A percentile compares a stretch with the other conserved stretches of the same genome.
These are phyloP conservation scores for Calyptomena viridis DNA, from an alignment of 2,113 vertebrate genomes.

Conservation along the genomic window DNA sequence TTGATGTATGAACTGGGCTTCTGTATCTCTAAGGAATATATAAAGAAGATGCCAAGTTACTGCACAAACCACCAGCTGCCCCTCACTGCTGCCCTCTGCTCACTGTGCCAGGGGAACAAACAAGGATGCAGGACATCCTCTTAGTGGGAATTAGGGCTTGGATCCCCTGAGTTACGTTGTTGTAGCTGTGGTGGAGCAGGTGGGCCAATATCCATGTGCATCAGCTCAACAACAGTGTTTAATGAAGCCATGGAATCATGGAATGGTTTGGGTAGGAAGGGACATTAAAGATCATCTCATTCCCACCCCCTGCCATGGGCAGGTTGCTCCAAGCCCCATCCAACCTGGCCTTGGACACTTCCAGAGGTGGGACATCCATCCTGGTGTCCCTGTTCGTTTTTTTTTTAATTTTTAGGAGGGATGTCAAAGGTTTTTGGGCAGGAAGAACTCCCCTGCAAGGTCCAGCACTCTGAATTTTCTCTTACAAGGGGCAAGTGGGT, in stretches of 20 bases:
- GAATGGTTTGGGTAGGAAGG: not conserved
- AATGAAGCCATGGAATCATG: not conserved
- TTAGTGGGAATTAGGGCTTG: accelerated
- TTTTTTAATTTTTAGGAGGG: not conserved
- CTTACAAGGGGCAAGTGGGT: not conserved
- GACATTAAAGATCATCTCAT: accelerated
- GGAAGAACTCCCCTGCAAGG: not conserved
- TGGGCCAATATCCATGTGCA: too few species aligned
- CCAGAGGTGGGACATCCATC: not conserved
- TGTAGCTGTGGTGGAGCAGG: not conserved
- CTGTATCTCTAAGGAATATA: accelerated
- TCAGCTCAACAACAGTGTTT: not conserved
- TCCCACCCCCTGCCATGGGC: not conserved
- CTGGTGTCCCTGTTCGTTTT: not conserved
- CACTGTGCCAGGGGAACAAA: accelerated
- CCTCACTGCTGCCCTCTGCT: not conserved
- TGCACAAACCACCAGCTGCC: not conserved
- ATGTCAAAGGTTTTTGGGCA: not conserved
- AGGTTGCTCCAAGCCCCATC: not conserved
- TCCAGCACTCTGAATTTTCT: not conserved
- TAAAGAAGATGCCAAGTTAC: not conserved
- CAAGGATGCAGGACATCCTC: accelerated
- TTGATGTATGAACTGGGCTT: not conserved
- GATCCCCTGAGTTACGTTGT: accelerated
- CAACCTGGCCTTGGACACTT: not conserved